Evolutionary conservation across 2,797 vertebrate genomes (phyloP), one percentile per base, ranked within the genome.

Genomic region (Capromys pilorides): DNA sequence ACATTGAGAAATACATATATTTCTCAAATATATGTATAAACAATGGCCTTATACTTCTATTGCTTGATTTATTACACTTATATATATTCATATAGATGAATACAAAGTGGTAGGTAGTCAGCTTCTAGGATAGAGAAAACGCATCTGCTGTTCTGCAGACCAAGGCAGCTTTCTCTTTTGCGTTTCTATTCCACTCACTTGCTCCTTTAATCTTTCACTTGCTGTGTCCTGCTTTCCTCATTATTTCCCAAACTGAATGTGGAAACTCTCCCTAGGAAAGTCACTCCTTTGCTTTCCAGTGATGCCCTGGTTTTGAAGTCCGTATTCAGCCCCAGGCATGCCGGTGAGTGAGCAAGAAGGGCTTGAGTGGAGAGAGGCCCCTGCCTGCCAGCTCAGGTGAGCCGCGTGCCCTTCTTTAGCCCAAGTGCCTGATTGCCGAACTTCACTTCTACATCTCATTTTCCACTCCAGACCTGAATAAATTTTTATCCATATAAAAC

Each of bases 321-420:
- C 12, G 24, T 13, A 31, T n/a, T 78, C 67, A 12, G 41, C 45
- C 14, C 8, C 57, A 21, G 14, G 6, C 57, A 2, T 36, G 36
- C 5, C 2, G 4, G 26, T 14, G 79, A 12, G 21, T 54, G 2
- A 75, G 16, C 6, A 11, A 6, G 24, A 41, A 79, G 49, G 28
- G 11, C 51, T 81, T 2, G 49, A 12, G 6, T 2, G 9, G 8
- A 87, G 16, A 33, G 28, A 57, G 21, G 11, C 12, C 19, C 7
- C 6, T 13, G 2, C 10, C 11, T 28, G 8, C 0, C 4, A 39
- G 7, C 21, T 33, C 24, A 64, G 2, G 28, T 33, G n/a, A 71
- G 28, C 86, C 24, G 45, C 16, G 3, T 13, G 5, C 21, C 51
- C 19, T 51, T 22, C 51, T 31, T 41, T 54, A 77, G 78, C 2